These are phyloP conservation scores for Uropetala carovei DNA, from an alignment of 2,888 invertebrate genomes.

Conservation along the genomic window DNA sequence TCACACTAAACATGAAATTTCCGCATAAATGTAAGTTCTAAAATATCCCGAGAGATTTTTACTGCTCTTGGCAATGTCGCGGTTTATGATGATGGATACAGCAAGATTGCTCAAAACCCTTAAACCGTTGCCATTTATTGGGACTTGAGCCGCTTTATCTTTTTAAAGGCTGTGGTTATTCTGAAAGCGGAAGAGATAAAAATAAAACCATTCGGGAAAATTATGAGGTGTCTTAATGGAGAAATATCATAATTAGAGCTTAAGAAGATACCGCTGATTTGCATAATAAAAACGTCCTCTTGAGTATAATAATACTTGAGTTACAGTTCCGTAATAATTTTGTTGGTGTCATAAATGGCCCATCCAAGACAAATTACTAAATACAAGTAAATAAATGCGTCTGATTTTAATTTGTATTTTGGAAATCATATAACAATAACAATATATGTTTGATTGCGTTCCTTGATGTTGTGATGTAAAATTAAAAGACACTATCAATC, in stretches of 20 bases:
- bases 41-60: conserved; percentile 8
- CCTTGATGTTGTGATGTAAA: no score
- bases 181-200: background rate
- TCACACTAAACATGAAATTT: background rate
- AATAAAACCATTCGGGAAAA: background rate
- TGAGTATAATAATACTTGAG: no score
- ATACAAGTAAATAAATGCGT: no score
- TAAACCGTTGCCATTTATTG: background rate
- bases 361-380: no score
- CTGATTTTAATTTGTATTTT: no score
- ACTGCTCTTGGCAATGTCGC: background rate
- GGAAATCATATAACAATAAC: no score
- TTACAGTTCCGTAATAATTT: no score
- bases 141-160: background rate
- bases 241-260: background rate
- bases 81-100: background rate
- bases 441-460: no score
- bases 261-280: no score
- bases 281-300: no score
- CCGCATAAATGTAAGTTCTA: background rate
- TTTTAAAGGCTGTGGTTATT: background rate
- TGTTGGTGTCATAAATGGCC: no score
- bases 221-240: background rate
- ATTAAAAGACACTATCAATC: no score
- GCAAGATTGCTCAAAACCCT: background rate